Evolutionary conservation across 2,797 vertebrate species (phyloP), one percentile per base, ranked within the genome.

Genomic region (Anabacerthia variegaticeps): DNA sequence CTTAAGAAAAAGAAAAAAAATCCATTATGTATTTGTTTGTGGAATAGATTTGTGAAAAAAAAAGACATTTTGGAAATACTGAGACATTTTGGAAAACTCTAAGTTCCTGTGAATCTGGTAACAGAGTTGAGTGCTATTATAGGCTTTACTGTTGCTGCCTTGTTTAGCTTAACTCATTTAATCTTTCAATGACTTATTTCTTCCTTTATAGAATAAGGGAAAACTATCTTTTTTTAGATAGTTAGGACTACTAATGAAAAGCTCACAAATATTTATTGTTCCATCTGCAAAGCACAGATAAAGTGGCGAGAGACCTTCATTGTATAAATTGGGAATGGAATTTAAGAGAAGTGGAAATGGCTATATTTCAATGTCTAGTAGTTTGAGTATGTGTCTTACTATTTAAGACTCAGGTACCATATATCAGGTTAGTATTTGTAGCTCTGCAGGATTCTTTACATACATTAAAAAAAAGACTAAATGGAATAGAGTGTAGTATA

Each of bases 401-500:
- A 48, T 78, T 81, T 59, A 61, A 36, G 22, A 4, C 5, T 55
- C 48, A 66, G n/a, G 75, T 92, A 27, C 3, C 14, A 14, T 77
- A 36, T 9, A 24, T 93, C 41, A 74, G 28, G 68, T 59, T 18
- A 52, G 7, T 91, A 81, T 83, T 90, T 94, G 80, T 95, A 89
- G 26, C 56, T 95, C 24, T 95, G 36, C 49, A 72, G 73, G 85
- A 71, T 94, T 97, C n/a, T 92, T 95, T 96, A 90, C 19, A 66
- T 78, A 36, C 85, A 61, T 55, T 89, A 56, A 85, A 66, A 94
- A 93, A 91, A 91, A 43, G 26, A 46, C 83, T 92, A 78, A 96
- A 68, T 58, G 8, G 86, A 52, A 9, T 19, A 32, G 15, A 62
- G 10, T 48, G 17, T 59, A 20, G 4, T 88, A 67, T 71, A 0